Evolutionary conservation across 2,888 invertebrate species (phyloP).

Genomic region (Scrobipalpa costella): DNA sequence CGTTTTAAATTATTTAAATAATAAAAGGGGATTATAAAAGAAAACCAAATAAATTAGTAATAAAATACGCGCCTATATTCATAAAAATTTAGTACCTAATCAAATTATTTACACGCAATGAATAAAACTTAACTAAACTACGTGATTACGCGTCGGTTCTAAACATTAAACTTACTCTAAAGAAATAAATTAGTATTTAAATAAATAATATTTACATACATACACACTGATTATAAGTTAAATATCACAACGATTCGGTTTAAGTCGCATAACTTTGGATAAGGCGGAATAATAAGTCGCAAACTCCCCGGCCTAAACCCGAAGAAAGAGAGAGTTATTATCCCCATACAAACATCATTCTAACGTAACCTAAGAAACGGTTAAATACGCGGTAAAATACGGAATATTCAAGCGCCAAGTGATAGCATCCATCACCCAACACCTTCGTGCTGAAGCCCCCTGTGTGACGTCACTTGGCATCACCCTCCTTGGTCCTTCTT

Average conservation of each 20-base stretch:
- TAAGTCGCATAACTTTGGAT: conserved; percentile 34
- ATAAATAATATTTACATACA: conserved; percentile 36
- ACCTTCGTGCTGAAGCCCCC: conserved; percentile 55
- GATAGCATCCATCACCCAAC: conserved; percentile 57
- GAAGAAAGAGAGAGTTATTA: conserved; percentile 73
- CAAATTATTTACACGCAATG: conserved; percentile 55
- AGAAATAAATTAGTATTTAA: conserved; percentile 27
- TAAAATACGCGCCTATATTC: conserved; percentile 68
- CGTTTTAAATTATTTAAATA: conserved; percentile 20
- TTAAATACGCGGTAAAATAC: conserved; percentile 48
- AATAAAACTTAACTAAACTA: conserved; percentile 45
- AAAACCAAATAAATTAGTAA: conserved; percentile 58
- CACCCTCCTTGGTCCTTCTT: conserved; percentile 71
- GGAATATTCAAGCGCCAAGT: conserved; percentile 46
- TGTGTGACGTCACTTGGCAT: conserved; percentile 42
- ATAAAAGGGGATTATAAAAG: conserved; percentile 41
- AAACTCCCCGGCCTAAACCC: conserved; percentile 54
- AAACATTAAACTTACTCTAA: conserved; percentile 24
- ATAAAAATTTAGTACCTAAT: conserved; percentile 49
- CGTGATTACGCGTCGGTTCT: conserved; percentile 33
- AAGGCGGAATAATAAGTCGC: conserved; percentile 72
- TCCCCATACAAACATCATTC: conserved; percentile 43
- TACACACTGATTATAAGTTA: conserved; percentile 20
- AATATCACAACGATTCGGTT: conserved; percentile 48
- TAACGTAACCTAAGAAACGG: conserved; percentile 39